These are phyloP conservation scores for Piprites chloris DNA, from an alignment of 2,113 vertebrate species.

Conservation along the genomic window DNA sequence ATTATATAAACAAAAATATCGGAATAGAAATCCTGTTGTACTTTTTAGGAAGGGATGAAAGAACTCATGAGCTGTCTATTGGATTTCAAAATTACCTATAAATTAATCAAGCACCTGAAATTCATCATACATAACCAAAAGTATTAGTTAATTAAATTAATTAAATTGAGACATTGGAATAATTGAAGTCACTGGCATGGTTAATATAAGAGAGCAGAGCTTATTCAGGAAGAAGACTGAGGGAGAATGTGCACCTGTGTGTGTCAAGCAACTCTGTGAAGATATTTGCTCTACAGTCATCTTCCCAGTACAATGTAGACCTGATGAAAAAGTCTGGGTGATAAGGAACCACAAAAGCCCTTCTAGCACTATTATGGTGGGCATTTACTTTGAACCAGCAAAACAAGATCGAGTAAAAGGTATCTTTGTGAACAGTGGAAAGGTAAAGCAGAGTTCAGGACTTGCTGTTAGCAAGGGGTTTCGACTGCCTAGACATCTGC, in stretches of 20 bases:
- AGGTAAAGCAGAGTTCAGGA: not conserved
- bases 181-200: not conserved
- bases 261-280: accelerated
- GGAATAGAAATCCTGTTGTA: not conserved
- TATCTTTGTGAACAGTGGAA: not conserved
- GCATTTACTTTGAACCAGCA: not conserved
- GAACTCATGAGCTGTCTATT: not conserved
- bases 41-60: not conserved
- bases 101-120: not conserved
- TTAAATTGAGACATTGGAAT: not conserved
- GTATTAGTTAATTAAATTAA: not conserved
- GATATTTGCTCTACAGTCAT: not conserved
- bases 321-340: not conserved
- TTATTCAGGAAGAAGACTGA: not conserved
- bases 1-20: not conserved
- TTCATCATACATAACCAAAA: not conserved
- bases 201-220: not conserved
- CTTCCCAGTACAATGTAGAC: not conserved
- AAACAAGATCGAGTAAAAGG: not conserved
- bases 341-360: not conserved
- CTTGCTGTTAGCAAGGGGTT: not conserved
- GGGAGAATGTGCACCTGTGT: not conserved
- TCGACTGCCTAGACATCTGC: not conserved
- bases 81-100: not conserved
- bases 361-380: accelerated